Evolutionary conservation across 1,140 invertebrate species (phyloP).

Genomic region (Drosophila kurseongensis): DNA sequence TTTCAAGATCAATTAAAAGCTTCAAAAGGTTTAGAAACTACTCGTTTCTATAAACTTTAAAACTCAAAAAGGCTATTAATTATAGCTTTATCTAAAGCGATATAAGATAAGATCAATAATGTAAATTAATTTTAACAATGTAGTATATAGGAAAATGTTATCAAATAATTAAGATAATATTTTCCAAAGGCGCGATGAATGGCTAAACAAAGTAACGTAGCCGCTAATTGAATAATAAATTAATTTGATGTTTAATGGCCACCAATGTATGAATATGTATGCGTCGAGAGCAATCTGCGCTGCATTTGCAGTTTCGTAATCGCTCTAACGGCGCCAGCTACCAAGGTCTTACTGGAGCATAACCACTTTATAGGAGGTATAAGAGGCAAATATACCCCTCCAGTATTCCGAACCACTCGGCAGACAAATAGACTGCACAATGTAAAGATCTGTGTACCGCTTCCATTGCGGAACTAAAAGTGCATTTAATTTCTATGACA

Average conservation of each 20-base stretch:
- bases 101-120: not conserved
- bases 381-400: not conserved
- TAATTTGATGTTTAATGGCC: conserved; percentile 53
- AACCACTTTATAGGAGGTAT: conserved; percentile 33
- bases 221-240: conserved; percentile 74
- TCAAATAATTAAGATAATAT: not conserved
- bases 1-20: too few species aligned
- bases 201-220: conserved; percentile 27
- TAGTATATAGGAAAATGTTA: not conserved
- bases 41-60: too few species aligned
- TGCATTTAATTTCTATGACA: conserved; percentile 47
- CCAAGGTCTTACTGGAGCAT: conserved; percentile 68
- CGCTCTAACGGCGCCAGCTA: conserved; percentile 61
- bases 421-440: conserved; percentile 11
- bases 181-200: conserved; percentile 1
- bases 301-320: conserved; percentile 69
- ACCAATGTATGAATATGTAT: conserved; percentile 49
- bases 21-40: too few species aligned
- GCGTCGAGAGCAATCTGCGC: conserved; percentile 38
- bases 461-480: conserved; percentile 38
- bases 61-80: too few species aligned
- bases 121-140: not conserved
- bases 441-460: not conserved
- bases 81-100: not conserved
- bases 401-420: conserved; percentile 7